Evolutionary conservation across 2,888 invertebrate genomes (phyloP).

Genomic region (Agonopterix arenella): DNA sequence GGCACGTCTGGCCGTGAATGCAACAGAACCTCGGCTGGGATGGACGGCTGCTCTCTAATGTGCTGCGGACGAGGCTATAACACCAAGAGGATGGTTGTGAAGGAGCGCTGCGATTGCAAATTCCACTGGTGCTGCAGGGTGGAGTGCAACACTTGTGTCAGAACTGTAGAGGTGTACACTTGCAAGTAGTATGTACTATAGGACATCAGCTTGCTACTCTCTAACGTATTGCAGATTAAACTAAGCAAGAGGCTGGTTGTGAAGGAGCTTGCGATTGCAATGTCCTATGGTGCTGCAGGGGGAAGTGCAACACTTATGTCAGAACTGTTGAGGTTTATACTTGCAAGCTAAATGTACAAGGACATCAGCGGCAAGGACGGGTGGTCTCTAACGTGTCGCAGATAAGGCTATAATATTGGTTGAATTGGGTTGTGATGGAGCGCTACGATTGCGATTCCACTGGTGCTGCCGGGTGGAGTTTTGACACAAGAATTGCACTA

Average conservation of each 20-base stretch:
- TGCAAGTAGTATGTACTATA: constrained; percentile 89
- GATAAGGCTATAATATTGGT: constrained; percentile 81
- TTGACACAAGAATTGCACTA: no score
- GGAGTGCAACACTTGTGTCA: constrained; percentile 92
- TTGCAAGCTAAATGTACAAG: no score
- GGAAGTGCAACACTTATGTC: constrained; percentile 93
- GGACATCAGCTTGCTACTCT: constrained; percentile 87
- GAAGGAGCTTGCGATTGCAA: constrained; percentile 92
- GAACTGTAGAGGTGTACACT: constrained; percentile 87
- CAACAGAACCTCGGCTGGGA: constrained; percentile 84
- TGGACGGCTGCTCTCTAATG: constrained; percentile 91
- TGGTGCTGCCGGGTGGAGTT: constrained; percentile 80
- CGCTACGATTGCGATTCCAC: constrained; percentile 93
- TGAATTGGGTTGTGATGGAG: constrained; percentile 83
- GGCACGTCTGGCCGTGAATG: constrained; percentile 85
- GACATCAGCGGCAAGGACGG: constrained; percentile 88
- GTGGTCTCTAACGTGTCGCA: constrained; percentile 94
- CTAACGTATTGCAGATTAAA: constrained; percentile 95
- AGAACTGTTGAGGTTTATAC: constrained; percentile 87
- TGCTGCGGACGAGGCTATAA: constrained; percentile 97
- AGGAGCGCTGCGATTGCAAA: constrained; percentile 94
- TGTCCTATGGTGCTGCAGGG: constrained; percentile 97
- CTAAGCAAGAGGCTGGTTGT: constrained; percentile 89
- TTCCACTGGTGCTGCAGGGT: constrained; percentile 98
- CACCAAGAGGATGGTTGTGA: constrained; percentile 85